Evolutionary conservation across 2,888 invertebrate species (phyloP), one percentile per base, ranked within the genome.

Genomic region (Tetanocera ferruginea): DNA sequence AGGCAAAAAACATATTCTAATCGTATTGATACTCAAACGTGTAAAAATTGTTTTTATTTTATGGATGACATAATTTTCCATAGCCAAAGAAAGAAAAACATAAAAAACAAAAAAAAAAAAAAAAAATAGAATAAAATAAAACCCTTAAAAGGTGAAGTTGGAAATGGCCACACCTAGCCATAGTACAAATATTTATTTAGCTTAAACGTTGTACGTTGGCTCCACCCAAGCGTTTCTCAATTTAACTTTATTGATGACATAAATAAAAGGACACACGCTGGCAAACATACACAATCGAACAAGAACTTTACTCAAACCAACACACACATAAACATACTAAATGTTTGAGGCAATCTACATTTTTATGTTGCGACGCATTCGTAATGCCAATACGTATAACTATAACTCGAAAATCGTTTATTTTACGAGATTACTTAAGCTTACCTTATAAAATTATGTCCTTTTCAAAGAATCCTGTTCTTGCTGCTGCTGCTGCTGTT

Each of bases 201-300:
- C 31, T 55, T 23, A 55, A 66, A 55, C 25, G 52, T 19, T 43
- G 55, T n/a, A 17, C 19, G 49, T 4, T 17, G 66, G 67, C 78
- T 72, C 69, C 76, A 76, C 76, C 78, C 73, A 66, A 76, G 76
- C 73, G 52, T 72, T 73, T 69, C 79, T 82, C 78, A 74, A 66
- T 60, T 79, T 76, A 83, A 80, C 80, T 83, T 84, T 83, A 84
- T 84, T 83, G 83, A 83, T 81, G 82, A 81, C 81, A 84, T 84
- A 84, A 83, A 83, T 81, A 82, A 82, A 79, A 72, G 78, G 72
- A 74, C 62, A 69, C 62, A 31, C 76, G 71, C 57, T 6, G 43
- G 3, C 14, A 14, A 11, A 43, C 43, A 43, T 43, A 73, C 37
- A 52, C 11, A 57, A 80, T 72, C 81, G 81, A 78, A 77, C 37